Base-by-base conservation (phyloP, 1,140 invertebrate genomes). In the Yoshiicerus persimilis region DNA sequence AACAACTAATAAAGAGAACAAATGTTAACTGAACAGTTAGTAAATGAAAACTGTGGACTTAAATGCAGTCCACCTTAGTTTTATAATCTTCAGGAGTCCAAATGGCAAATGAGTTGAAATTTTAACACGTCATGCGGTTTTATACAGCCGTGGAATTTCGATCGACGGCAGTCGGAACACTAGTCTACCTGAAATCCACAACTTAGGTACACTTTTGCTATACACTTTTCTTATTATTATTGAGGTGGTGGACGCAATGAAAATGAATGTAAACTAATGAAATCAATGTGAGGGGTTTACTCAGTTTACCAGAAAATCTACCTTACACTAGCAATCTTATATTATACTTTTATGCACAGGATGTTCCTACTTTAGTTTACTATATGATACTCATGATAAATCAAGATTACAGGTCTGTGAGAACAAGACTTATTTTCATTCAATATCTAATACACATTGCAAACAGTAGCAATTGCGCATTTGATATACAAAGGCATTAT, bases 41-140 rank as follows among this genome's bases (percentile, higher is more conserved):
- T 4, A 11, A 66, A 66, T 23, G 13, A 34, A 23, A 34, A 39
- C n/a, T 64, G 34, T 62, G 85, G 34, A 86, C 85, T 86, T 27
- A 25, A 30, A 36, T 8, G 23, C 10, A 66, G 86, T 75, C 62
- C 70, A 39, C 39, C 9, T 13, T 77, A 23, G 86, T 38, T 77
- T 87, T 87, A 77, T 87, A 87, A 87, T 38, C 16, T 36, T 32
- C 16, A 23, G 6, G 30, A 41, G 62, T 38, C 36, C 16, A 80
- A 87, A 39, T 75, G n/a, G 62, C 64, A 56, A 87, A 87, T 87
- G 86, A 83, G 75, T 38, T 36, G 41, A 77, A 34, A 80, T 87
- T 83, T 47, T 38, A 41, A 56, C 64, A 87, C 75, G 75, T 87
- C 86, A 87, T 83, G 86, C 38, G 86, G 77, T 87, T 87, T 87